Percentiles rank a stretch among this genome's conserved stretches.
Evolutionary conservation across 2,113 vertebrate genomes (phyloP).

Genomic region (Poecile atricapillus): DNA sequence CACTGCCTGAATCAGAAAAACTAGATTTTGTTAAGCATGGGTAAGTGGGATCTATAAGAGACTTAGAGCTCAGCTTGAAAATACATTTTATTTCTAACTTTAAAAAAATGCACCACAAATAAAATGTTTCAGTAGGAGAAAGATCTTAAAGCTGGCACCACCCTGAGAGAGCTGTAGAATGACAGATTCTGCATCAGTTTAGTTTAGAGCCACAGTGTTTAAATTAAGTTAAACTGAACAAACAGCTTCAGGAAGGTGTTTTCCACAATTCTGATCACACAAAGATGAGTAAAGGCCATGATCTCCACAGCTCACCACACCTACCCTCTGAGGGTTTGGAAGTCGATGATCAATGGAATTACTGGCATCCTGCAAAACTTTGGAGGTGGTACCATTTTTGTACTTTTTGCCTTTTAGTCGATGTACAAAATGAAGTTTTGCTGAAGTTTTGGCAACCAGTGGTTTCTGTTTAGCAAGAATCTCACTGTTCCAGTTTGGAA

Average conservation of each 20-base stretch:
- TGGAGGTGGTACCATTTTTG: constrained; percentile 79
- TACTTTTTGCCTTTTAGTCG: constrained; percentile 91
- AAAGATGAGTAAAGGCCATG: not conserved
- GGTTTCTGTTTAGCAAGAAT: constrained; percentile 90
- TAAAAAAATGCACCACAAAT: not conserved
- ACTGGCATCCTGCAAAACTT: constrained; percentile 91
- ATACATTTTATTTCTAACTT: not conserved
- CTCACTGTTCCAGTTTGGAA: constrained; percentile 90
- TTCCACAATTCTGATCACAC: not conserved
- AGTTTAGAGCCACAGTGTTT: not conserved
- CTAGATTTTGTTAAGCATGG: not conserved
- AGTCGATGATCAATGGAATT: constrained; percentile 82
- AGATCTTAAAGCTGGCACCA: not conserved
- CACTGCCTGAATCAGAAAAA: not conserved
- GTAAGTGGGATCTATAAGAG: not conserved
- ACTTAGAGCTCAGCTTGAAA: not conserved
- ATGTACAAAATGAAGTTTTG: constrained; percentile 93
- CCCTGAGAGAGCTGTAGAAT: not conserved
- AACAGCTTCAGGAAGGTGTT: not conserved
- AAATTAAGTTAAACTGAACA: not conserved
- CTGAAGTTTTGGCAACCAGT: constrained; percentile 82
- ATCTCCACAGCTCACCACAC: not conserved
- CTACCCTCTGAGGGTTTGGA: constrained; percentile 80
- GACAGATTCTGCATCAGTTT: not conserved
- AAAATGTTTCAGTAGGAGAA: not conserved